These are phyloP conservation scores for Lepus europaeus DNA, from an alignment of 2,113 vertebrate genomes.

Conservation along the genomic window DNA sequence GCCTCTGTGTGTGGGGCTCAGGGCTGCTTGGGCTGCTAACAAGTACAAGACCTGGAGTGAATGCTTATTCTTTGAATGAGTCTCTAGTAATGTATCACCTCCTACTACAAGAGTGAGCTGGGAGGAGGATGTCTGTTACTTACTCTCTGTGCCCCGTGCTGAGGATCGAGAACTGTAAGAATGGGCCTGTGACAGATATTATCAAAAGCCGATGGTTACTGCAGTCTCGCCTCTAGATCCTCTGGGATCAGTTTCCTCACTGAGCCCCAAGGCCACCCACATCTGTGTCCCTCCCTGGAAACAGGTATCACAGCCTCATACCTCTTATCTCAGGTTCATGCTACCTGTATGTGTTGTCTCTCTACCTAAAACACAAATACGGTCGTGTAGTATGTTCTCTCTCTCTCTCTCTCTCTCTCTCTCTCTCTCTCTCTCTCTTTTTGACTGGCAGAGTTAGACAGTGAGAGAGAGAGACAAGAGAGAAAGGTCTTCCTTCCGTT, in stretches of 20 bases:
- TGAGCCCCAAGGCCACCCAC: not conserved
- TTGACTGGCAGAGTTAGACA: no score
- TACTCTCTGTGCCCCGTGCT: not conserved
- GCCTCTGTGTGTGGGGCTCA: not conserved
- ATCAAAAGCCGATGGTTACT: not conserved
- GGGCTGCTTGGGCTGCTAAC: not conserved
- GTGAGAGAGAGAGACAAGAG: no score
- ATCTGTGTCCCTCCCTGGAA: not conserved
- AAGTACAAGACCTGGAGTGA: not conserved
- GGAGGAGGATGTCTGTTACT: not conserved
- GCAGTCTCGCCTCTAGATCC: not conserved
- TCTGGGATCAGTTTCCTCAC: not conserved
- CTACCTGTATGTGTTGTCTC: not conserved
- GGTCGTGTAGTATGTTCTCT: not conserved
- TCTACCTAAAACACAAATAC: not conserved
- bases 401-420: no score
- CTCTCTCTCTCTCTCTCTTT: no score
- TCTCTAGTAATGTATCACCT: not conserved
- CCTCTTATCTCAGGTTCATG: not conserved
- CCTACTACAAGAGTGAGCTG: not conserved
- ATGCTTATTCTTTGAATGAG: not conserved
- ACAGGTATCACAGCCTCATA: not conserved
- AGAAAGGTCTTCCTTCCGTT: no score
- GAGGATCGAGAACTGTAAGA: not conserved
- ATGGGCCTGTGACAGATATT: not conserved